Conservation (phyloP, 2,113 vertebrate species). For the Ranitomeya variabilis region DNA sequence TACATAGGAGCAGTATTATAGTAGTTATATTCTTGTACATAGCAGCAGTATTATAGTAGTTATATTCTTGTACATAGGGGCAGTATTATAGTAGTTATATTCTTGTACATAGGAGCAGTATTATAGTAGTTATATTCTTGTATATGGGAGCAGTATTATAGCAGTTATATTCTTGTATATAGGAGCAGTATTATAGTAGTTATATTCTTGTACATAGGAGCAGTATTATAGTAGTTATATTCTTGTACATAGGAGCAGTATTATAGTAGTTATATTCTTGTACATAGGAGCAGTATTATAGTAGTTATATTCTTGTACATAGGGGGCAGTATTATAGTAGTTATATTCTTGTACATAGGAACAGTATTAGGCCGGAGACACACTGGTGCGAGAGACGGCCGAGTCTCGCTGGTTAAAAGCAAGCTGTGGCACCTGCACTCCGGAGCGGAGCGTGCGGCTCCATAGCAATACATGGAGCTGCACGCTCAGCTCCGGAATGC, state of each 20-base stretch:
- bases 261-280: slow-evolving; percentile 6
- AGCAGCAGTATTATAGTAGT: too few relatives aligned
- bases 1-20: not conserved
- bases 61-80: too few relatives aligned
- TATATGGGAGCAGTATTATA: not conserved
- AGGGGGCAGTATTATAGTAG: too few relatives aligned
- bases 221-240: slow-evolving; percentile 6
- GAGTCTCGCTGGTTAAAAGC: too few relatives aligned
- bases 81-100: not conserved
- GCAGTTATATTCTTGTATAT: not conserved
- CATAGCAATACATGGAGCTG: too few relatives aligned
- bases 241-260: not conserved
- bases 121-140: slow-evolving; percentile 12
- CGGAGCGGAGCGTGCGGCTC: too few relatives aligned
- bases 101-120: not conserved
- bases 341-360: too few relatives aligned
- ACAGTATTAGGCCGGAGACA: too few relatives aligned
- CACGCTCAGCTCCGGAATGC: too few relatives aligned
- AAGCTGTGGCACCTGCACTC: too few relatives aligned
- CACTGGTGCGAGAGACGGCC: too few relatives aligned
- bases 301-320: not conserved
- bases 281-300: slow-evolving; percentile 7
- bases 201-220: not conserved
- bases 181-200: not conserved
- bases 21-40: not conserved